These are phyloP conservation scores for Noctilio leporinus DNA, from an alignment of 2,113 vertebrate genomes.

Conservation along the genomic window DNA sequence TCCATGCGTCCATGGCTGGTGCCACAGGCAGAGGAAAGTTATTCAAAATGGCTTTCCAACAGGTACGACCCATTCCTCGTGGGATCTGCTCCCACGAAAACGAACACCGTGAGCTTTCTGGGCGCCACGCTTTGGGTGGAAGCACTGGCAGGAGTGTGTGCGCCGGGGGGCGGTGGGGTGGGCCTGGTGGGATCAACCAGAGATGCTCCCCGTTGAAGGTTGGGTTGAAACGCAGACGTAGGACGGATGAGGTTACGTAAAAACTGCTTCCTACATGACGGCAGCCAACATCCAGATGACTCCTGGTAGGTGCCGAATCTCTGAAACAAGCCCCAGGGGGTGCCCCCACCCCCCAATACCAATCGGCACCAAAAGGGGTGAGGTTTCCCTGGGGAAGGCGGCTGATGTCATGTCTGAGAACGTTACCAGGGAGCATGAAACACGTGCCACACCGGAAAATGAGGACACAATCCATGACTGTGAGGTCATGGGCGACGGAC, in stretches of 20 bases:
- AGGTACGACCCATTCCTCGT: rapidly evolving
- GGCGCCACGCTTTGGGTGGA: rapidly evolving
- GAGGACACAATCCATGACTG: rapidly evolving
- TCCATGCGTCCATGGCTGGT: rapidly evolving
- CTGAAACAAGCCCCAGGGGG: background rate
- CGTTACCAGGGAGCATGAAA: background rate
- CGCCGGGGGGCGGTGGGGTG: rapidly evolving
- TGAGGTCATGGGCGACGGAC: background rate
- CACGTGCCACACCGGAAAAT: background rate
- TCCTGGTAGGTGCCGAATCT: rapidly evolving
- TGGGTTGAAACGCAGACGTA: rapidly evolving
- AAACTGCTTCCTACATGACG: background rate
- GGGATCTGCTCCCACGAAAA: rapidly evolving
- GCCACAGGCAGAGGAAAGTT: background rate
- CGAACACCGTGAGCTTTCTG: rapidly evolving
- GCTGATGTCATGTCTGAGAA: background rate
- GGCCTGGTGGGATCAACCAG: too few relatives aligned
- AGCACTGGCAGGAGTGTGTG: rapidly evolving
- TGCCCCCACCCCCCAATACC: too few relatives aligned
- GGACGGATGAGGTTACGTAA: background rate
- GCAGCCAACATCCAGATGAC: rapidly evolving
- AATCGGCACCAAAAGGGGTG: background rate
- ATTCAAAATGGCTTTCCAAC: background rate
- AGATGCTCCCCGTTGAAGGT: too few relatives aligned
- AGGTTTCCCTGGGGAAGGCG: background rate